Evolutionary conservation across 2,113 vertebrate species (phyloP), one percentile per base, ranked within the genome.

Genomic region (Centropus unirufus): DNA sequence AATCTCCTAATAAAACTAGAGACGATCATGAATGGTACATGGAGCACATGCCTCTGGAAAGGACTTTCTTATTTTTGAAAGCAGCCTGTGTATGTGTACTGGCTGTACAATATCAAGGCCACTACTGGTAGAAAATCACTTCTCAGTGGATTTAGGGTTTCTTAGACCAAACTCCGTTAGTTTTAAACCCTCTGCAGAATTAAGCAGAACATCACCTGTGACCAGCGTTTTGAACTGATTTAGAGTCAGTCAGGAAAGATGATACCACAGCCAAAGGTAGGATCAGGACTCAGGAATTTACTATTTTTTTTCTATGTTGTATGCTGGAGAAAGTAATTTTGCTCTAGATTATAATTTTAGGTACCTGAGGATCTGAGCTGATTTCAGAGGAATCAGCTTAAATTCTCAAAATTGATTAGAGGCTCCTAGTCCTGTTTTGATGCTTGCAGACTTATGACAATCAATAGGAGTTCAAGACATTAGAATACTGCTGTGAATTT

Each of bases 391-490:
- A 80, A 69, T 79, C 51, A 54, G 67, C 8, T 87, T 82, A 75
- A 66, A 82, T 69, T 90, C 70, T 87, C 66, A 83, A 73, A 85
- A 46, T 78, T 85, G 91, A 83, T 92, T 83, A 90, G 82, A 79
- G 90, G n/a, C 59, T 88, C 12, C 11, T 75, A 62, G 42, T 66
- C 59, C 92, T 83, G 46, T 36, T 92, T 69, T 69, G 72, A 40
- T 62, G 40, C 63, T 96, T 92, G 18, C 78, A 80, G 63, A 27
- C 40, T 85, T 62, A 36, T 55, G 39, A 40, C 42, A 76, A 69
- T 76, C 70, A 83, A 73, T 58, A 76, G 84, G 58, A 51, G 15
- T 69, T 79, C 58, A 90, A 82, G 79, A 91, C 70, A 86, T n/a
- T 90, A 78, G 66, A 94, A 67, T 79, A 76, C 49, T 29, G 19